These are phyloP conservation scores for Scaptomyza reducta DNA, from an alignment of 2,888 invertebrate species.

Conservation along the genomic window DNA sequence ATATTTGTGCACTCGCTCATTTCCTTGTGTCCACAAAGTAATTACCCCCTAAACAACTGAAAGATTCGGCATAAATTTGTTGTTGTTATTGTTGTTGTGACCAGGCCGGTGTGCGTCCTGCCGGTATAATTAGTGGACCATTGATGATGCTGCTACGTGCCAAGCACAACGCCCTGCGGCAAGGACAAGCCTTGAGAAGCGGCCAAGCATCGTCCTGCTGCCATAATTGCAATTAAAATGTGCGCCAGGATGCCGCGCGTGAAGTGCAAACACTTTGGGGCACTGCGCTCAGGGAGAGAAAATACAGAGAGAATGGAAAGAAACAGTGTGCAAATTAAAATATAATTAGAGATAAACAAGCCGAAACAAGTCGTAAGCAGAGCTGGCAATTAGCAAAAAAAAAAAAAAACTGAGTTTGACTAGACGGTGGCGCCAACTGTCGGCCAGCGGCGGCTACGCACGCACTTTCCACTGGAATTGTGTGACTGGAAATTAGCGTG, in stretches of 20 bases:
- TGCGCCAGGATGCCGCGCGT: slow-evolving; percentile 54
- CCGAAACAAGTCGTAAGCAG: slow-evolving; percentile 26
- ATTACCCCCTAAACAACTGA: slow-evolving; percentile 63
- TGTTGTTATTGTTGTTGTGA: slow-evolving; percentile 29
- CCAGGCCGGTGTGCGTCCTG: slow-evolving; percentile 41
- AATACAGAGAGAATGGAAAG: slow-evolving; percentile 20
- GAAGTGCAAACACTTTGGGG: slow-evolving; percentile 74
- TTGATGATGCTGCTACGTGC: slow-evolving; percentile 63
- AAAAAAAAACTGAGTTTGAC: slow-evolving; percentile 3
- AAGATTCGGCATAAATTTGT: slow-evolving; percentile 68
- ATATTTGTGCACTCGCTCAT: slow-evolving; percentile 80
- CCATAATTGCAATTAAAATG: slow-evolving; percentile 79
- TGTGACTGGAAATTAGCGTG: slow-evolving; percentile 62
- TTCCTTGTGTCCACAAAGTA: slow-evolving; percentile 80
- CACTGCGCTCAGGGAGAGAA: slow-evolving; percentile 20
- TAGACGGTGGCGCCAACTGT: slow-evolving; percentile 67
- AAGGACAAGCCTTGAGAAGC: slow-evolving; percentile 62
- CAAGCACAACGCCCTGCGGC: slow-evolving; percentile 67
- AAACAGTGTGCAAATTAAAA: slow-evolving; percentile 73
- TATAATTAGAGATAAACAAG: slow-evolving; percentile 81
- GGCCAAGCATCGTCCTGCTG: slow-evolving; percentile 30
- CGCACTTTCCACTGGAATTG: slow-evolving; percentile 77
- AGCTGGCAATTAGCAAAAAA: slow-evolving; percentile 56
- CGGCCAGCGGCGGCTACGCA: slow-evolving; percentile 58
- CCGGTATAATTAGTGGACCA: slow-evolving; percentile 78